phyloP scores from a whole-genome alignment of 2,888 invertebrate genomes.

The Tupiocoris notatus region DNA sequence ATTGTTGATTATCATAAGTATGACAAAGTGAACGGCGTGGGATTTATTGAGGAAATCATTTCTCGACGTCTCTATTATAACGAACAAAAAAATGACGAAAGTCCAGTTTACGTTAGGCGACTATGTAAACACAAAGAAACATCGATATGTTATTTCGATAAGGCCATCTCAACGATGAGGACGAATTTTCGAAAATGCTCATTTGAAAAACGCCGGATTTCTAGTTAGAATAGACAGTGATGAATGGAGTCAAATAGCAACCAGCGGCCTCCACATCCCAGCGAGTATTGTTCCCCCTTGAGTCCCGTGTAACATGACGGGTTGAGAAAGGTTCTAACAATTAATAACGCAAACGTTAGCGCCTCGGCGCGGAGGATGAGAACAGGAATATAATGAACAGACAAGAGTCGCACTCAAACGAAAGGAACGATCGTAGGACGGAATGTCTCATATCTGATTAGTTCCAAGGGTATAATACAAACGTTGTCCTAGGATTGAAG shows the following conservation, averaged over 20 bases:
- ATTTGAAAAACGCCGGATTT: not conserved
- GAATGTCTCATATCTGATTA: constrained; percentile 20
- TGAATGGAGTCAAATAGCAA: not conserved
- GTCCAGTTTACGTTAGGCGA: not conserved
- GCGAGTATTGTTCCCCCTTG: constrained; percentile 19
- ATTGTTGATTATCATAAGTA: no score
- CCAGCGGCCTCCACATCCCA: not conserved
- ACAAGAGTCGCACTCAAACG: not conserved
- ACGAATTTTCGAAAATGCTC: not conserved
- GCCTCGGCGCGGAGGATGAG: not conserved
- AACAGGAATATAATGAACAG: constrained; percentile 6
- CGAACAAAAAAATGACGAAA: not conserved
- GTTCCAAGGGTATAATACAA: constrained; percentile 14
- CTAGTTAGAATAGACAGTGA: not conserved
- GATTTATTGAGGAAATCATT: not conserved
- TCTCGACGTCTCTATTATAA: not conserved
- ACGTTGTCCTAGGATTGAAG: constrained; percentile 23
- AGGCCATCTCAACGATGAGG: not conserved
- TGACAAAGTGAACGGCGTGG: no score
- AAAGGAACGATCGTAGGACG: constrained; percentile 14
- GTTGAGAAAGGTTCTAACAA: constrained; percentile 22
- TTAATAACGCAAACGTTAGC: constrained; percentile 12
- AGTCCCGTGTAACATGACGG: not conserved
- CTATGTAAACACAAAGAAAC: not conserved
- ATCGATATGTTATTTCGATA: not conserved